Percentiles rank a stretch among this genome's conserved stretches.
Evolutionary conservation across 2,113 vertebrate genomes (phyloP).

Genomic region (Chionis minor): DNA sequence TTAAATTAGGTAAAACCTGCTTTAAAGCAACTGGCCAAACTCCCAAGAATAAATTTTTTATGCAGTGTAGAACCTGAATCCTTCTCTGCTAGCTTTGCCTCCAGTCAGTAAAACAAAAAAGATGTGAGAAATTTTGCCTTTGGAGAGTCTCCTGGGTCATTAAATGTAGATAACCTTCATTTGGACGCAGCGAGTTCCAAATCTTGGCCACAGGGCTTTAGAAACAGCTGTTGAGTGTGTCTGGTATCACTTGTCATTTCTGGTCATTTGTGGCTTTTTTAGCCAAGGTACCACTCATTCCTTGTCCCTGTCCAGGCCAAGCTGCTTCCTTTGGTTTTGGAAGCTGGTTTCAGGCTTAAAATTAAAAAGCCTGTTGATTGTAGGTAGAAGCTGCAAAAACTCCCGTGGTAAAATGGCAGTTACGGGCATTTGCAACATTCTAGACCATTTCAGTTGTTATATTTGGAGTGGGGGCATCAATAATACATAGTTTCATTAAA

Average conservation of each 20-base stretch:
- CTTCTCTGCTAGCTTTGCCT: not conserved
- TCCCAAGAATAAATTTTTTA: not conserved
- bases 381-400: not conserved
- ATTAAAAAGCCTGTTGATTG: not conserved
- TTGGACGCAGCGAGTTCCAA: not conserved
- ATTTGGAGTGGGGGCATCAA: not conserved
- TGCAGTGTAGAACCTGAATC: not conserved
- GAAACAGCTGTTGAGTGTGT: not conserved
- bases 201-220: not conserved
- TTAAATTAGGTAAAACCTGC: not conserved
- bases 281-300: not conserved
- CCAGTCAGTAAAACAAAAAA: not conserved
- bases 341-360: not conserved
- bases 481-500: slow-evolving; percentile 44
- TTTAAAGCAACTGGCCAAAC: not conserved
- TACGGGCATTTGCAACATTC: not conserved
- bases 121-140: not conserved
- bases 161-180: not conserved
- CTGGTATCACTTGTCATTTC: not conserved
- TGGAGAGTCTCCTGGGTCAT: not conserved
- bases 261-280: not conserved
- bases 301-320: not conserved
- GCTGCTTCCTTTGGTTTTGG: not conserved
- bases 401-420: not conserved
- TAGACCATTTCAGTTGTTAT: not conserved